Evolutionary conservation across 2,113 vertebrate genomes (phyloP).

Genomic region (Melanerpes aurifrons): DNA sequence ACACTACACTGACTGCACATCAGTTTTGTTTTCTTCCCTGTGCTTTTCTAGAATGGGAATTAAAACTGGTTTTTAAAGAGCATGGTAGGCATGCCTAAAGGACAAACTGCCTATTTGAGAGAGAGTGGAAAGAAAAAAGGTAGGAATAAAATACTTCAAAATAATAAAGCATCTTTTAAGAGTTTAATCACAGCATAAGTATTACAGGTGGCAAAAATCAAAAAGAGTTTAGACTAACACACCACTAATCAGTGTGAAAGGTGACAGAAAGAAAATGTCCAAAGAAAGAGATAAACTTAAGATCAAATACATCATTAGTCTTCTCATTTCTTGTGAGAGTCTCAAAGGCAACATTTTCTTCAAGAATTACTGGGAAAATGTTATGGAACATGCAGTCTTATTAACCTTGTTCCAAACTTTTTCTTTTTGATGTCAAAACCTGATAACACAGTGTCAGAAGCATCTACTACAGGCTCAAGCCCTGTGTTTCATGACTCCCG

Average conservation of each 20-base stretch:
- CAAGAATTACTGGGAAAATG: background rate
- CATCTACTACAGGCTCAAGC: background rate
- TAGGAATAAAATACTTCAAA: background rate
- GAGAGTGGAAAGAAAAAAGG: background rate
- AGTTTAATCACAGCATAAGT: background rate
- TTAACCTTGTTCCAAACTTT: background rate
- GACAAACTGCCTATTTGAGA: background rate
- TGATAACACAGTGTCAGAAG: background rate
- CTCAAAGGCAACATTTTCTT: background rate
- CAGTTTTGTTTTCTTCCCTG: background rate
- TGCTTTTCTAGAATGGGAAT: background rate
- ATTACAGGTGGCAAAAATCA: background rate
- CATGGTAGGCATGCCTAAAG: background rate
- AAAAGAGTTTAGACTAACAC: background rate
- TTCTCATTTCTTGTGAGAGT: background rate
- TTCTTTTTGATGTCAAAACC: constrained; percentile 6
- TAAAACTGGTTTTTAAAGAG: background rate
- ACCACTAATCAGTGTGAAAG: background rate
- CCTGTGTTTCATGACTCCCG: background rate
- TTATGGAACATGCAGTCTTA: background rate
- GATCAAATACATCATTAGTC: background rate
- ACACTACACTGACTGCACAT: background rate
- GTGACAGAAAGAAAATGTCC: background rate
- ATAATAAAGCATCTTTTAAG: background rate
- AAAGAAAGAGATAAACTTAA: constrained; percentile 3